Conservation (phyloP, 2,888 invertebrate genomes). For the Pyrochroa serraticornis region DNA sequence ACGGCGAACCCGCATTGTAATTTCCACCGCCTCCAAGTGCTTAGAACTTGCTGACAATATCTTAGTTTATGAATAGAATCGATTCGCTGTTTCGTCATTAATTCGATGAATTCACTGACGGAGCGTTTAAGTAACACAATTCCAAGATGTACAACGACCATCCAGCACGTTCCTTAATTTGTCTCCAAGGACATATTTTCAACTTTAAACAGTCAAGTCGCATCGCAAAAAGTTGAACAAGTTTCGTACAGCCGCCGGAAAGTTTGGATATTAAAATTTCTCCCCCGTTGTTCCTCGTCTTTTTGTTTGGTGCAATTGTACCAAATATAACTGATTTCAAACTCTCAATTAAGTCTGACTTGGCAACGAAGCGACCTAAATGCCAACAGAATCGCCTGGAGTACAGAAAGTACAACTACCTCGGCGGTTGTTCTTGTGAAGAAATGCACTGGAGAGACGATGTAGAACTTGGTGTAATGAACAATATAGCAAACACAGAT, state of each 20-base stretch:
- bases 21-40: no score
- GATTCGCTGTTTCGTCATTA: no score
- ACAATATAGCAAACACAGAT: conserved; percentile 8
- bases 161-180: not conserved
- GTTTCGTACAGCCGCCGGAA: not conserved
- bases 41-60: no score
- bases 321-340: no score
- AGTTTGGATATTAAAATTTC: conserved; percentile 3
- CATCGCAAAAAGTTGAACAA: not conserved
- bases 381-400: not conserved
- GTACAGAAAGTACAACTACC: not conserved
- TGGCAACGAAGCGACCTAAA: no score
- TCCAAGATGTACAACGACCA: not conserved
- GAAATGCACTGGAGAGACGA: not conserved
- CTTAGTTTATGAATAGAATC: no score
- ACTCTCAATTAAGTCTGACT: no score
- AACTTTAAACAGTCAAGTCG: conserved; percentile 1
- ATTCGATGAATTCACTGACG: not conserved
- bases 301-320: no score
- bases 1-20: conserved; percentile 12
- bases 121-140: no score
- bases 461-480: not conserved
- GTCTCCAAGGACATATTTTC: conserved; percentile 6
- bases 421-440: conserved; percentile 9
- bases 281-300: not conserved